Conservation (phyloP, 1,140 invertebrate genomes). For the Whitmania pigra region DNA sequence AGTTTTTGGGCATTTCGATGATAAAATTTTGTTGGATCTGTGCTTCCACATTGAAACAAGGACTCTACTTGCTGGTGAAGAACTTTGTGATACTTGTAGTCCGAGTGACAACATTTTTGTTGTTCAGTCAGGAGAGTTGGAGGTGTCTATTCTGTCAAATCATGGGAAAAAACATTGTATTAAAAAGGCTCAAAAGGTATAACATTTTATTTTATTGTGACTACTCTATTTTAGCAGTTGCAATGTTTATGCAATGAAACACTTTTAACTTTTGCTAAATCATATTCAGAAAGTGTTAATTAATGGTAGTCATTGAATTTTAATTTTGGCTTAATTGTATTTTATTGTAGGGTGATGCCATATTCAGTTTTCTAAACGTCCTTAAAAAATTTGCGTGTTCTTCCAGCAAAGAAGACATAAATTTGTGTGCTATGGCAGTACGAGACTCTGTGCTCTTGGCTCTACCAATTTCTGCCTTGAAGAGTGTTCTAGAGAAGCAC, state of each 20-base stretch:
- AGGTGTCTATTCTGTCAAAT: conserved; percentile 74
- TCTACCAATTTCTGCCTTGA: conserved; percentile 41
- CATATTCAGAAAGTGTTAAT: background rate
- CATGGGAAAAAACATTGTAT: conserved; percentile 53
- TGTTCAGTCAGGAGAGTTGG: conserved; percentile 77
- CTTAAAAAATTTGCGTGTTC: conserved; percentile 88
- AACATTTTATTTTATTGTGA: background rate
- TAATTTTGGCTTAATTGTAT: too few species aligned
- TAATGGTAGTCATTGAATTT: too few species aligned
- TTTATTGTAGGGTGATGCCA: conserved; percentile 76
- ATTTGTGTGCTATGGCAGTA: conserved; percentile 75
- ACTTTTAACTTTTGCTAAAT: background rate
- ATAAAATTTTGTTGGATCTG: conserved; percentile 83
- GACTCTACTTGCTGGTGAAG: conserved; percentile 64
- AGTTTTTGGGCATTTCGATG: conserved; percentile 94
- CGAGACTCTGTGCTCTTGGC: conserved; percentile 37
- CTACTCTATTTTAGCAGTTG: background rate
- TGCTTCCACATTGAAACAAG: conserved; percentile 87
- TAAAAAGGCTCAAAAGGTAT: conserved; percentile 53
- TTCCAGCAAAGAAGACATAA: conserved; percentile 84
- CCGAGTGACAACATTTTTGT: conserved; percentile 93
- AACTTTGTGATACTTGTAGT: conserved; percentile 81
- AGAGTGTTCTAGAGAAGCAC: conserved; percentile 54
- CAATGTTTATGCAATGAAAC: background rate
- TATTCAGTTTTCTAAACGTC: conserved; percentile 89